These are phyloP conservation scores for Cygnus olor DNA, from an alignment of 2,797 vertebrate genomes.

Conservation along the genomic window DNA sequence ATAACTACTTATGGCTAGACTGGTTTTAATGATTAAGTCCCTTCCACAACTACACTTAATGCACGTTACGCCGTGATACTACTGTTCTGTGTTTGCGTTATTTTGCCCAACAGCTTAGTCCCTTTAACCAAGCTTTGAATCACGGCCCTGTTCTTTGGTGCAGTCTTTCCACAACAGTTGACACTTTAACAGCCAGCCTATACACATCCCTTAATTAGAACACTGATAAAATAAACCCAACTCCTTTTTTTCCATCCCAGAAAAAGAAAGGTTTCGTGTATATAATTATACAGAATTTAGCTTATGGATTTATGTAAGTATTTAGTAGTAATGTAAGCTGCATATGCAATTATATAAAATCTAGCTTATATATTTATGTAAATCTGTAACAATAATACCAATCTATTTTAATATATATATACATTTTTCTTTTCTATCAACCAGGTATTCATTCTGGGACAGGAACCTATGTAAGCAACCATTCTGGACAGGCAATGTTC, in stretches of 20 bases:
- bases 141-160: not conserved
- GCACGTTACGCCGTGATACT: not conserved
- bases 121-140: not conserved
- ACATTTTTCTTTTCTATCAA: not conserved
- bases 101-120: accelerated
- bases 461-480: not conserved
- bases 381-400: no score
- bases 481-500: not conserved
- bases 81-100: not conserved
- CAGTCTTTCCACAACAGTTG: not conserved
- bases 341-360: no score
- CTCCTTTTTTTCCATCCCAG: not conserved
- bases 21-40: not conserved
- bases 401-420: accelerated
- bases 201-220: not conserved
- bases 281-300: not conserved
- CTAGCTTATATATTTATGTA: no score
- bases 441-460: not conserved
- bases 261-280: accelerated
- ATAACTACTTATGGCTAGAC: not conserved
- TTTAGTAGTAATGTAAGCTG: no score
- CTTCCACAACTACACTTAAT: not conserved
- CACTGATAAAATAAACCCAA: not conserved
- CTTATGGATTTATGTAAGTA: no score
- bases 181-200: not conserved